Base-by-base conservation (phyloP, 1,140 invertebrate species). In the Bilobella aurantiaca region DNA sequence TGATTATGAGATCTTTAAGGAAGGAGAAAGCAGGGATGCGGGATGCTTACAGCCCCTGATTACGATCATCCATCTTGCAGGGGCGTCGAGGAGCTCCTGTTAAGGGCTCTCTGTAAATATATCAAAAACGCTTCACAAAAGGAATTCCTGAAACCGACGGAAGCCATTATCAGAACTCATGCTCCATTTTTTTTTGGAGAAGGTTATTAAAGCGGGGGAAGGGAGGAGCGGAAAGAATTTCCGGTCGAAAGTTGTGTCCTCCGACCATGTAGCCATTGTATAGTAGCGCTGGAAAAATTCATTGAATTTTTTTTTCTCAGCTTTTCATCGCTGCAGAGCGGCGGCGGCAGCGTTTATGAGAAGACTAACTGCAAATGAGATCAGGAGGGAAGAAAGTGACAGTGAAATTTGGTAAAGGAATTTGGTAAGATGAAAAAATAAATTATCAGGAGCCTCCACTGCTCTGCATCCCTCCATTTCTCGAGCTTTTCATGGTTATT, bases 381-480 rank as follows among this genome's bases (percentile, higher is more conserved):
- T 32, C 18, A n/a, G 18, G 29, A 64, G 28, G 37, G 58, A n/a
- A 56, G 32, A 47, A 65, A 70, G 64, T 70, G 69, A 67, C 57
- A 67, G 31, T 67, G 66, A 70, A 70, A 67, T 70, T 70, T 70
- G 62, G 65, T 70, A 67, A 70, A 61, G 37, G 63, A 62, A 42
- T 47, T 53, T 25, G 23, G 23, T n/a, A n/a, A 53, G 49, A 53
- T 53, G 49, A 23, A 53, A 61, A 70, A 67, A 70, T 70, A 66
- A 70, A 70, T 70, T 70, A 65, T 67, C 65, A 67, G 28, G 49
- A n/a, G n/a, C n/a, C n/a, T n/a, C 8, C 53, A 57, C 5, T 12
- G 21, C 5, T 14, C 5, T 21, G 5, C 16, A 14, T 21, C 14
- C 53, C 8, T 57, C 12, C 60, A n/a, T 57, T 29, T 63, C 12